These are phyloP conservation scores for Chiloscyllium punctatum DNA, from an alignment of 2,797 vertebrate genomes.

Conservation along the genomic window DNA sequence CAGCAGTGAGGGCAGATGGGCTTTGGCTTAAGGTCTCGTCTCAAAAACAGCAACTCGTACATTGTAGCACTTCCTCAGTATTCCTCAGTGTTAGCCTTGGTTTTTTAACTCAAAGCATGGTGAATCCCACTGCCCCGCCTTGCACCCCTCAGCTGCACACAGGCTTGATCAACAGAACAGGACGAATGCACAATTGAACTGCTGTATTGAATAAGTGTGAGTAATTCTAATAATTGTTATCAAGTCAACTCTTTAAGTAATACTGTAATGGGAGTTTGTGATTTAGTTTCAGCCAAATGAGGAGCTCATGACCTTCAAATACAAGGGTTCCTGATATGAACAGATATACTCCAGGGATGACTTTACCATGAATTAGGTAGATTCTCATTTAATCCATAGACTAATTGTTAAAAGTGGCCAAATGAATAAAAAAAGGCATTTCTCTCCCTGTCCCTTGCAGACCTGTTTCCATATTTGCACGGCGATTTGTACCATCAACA, in stretches of 20 bases:
- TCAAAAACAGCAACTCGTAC: no score
- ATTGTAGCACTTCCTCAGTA: no score
- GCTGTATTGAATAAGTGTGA: not conserved
- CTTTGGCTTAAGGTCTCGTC: no score
- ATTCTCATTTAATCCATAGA: not conserved
- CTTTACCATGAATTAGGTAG: not conserved
- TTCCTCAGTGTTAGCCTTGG: no score
- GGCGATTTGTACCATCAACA: not conserved
- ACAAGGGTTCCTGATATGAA: not conserved
- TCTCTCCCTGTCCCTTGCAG: not conserved
- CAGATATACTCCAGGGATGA: not conserved
- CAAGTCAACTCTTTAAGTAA: not conserved
- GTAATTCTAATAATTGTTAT: not conserved
- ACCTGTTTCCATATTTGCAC: not conserved
- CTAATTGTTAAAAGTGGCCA: not conserved
- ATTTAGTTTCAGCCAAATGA: not conserved
- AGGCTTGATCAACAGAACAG: not conserved
- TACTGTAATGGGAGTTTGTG: not conserved
- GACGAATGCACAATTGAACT: not conserved
- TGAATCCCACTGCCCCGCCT: not conserved
- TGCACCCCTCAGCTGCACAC: no score
- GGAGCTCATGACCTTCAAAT: not conserved
- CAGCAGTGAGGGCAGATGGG: no score
- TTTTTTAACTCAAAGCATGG: not conserved
- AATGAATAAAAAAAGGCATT: not conserved